phyloP scores from a whole-genome alignment of 1,140 invertebrate species.

The Zaprionus lachaisei region DNA sequence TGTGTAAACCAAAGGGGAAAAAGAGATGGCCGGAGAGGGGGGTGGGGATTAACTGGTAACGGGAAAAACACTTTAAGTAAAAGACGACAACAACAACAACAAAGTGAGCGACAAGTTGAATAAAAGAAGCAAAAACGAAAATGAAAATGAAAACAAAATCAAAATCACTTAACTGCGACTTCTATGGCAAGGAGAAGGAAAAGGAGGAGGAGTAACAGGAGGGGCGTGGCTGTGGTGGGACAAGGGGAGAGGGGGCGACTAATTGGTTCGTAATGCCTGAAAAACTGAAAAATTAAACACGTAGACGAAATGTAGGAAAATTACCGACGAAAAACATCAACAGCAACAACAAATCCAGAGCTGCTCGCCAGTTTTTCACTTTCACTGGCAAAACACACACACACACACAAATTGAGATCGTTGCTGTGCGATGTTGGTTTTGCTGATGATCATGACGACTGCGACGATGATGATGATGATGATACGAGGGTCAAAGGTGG shows the following conservation, averaged over 20 bases:
- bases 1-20: not conserved
- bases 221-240: not conserved
- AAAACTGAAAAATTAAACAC: conserved; percentile 27
- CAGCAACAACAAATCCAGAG: conserved; percentile 37
- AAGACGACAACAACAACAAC: conserved; percentile 7
- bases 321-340: conserved; percentile 55
- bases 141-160: conserved; percentile 69
- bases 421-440: too few species aligned
- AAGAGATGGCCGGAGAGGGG: not conserved
- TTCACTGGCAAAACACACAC: conserved; percentile 55
- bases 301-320: conserved; percentile 60
- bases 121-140: conserved; percentile 50
- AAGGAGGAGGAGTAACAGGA: not conserved
- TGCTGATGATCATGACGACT: too few species aligned
- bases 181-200: not conserved
- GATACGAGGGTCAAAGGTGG: not conserved
- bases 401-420: conserved; percentile 4
- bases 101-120: conserved; percentile 55
- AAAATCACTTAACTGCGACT: conserved; percentile 56
- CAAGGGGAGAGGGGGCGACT: not conserved
- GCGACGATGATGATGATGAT: not conserved
- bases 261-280: conserved; percentile 44
- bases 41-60: not conserved
- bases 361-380: conserved; percentile 62
- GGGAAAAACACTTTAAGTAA: conserved; percentile 24